Conservation (phyloP, 1,140 invertebrate species). For the Pseudomyrmex sp. region DNA sequence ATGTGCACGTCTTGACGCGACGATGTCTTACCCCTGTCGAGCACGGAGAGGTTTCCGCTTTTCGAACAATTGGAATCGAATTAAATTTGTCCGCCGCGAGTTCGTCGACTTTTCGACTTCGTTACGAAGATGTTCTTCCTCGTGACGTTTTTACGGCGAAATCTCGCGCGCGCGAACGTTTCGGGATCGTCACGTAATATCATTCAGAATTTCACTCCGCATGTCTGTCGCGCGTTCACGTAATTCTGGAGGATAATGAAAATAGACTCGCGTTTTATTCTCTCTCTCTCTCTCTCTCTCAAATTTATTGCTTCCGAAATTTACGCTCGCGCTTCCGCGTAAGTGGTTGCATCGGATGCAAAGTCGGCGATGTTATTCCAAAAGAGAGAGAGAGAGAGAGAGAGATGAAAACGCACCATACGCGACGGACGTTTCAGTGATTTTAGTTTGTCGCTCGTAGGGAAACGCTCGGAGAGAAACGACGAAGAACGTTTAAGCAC, state of each 20-base stretch:
- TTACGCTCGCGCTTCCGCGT: background rate
- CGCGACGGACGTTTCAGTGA: constrained; percentile 42
- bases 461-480: constrained; percentile 31
- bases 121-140: too few species aligned
- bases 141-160: background rate
- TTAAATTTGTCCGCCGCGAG: constrained; percentile 27
- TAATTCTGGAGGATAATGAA: too few species aligned
- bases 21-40: background rate
- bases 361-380: constrained; percentile 48
- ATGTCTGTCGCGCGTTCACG: too few species aligned
- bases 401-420: constrained; percentile 50
- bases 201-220: too few species aligned
- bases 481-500: constrained; percentile 64
- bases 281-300: background rate
- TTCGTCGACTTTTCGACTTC: constrained; percentile 9
- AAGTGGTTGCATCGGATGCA: constrained; percentile 25
- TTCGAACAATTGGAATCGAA: constrained; percentile 9
- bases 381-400: constrained; percentile 22
- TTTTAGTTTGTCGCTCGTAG: constrained; percentile 44
- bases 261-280: background rate
- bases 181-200: background rate
- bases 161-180: background rate
- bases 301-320: constrained; percentile 29
- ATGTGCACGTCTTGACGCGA: background rate
- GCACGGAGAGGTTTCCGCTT: background rate